phyloP scores from a whole-genome alignment of 2,797 vertebrate species.

The Alca torda region DNA sequence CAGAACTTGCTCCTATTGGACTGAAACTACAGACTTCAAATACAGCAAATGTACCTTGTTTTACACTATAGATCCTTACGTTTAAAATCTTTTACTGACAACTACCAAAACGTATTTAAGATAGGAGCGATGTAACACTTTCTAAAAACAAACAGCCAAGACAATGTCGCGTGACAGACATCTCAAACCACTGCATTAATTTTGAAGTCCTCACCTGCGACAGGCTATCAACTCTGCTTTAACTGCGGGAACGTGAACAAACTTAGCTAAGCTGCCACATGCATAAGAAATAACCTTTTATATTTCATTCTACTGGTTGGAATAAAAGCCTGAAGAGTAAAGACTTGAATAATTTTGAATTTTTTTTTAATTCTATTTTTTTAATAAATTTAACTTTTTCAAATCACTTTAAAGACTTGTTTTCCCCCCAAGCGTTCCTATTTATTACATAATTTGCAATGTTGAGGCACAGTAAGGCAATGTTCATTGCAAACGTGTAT shows the following conservation, averaged over 20 bases:
- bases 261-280: neutral
- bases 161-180: neutral
- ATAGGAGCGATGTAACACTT: neutral
- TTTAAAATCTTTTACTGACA: neutral
- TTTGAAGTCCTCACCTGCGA: neutral
- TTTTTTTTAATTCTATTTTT: neutral
- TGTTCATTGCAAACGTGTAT: neutral
- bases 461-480: neutral
- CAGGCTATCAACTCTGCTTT: neutral
- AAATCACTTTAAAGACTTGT: neutral
- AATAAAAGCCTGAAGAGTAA: neutral
- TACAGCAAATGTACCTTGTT: neutral
- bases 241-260: neutral
- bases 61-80: neutral
- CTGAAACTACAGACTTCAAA: neutral
- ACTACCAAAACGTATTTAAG: neutral
- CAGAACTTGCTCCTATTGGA: neutral
- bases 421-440: fast-evolving
- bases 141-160: neutral
- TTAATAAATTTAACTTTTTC: neutral
- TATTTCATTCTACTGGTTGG: neutral
- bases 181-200: neutral
- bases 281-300: neutral
- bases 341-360: neutral
- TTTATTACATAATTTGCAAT: neutral